phyloP scores from a whole-genome alignment of 2,888 invertebrate genomes.

The Syritta pipiens region DNA sequence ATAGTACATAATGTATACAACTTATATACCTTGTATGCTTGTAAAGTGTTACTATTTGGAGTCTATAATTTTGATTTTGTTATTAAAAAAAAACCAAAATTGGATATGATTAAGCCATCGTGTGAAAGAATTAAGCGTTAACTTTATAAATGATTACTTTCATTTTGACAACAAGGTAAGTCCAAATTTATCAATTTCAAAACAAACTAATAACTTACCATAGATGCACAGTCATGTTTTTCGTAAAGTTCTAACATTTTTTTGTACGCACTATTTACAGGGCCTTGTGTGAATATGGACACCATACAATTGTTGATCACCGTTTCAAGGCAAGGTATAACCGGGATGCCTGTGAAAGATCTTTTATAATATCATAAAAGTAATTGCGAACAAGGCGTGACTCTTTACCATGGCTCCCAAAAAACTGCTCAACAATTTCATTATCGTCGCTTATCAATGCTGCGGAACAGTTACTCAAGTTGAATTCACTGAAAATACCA shows the following conservation, averaged over 20 bases:
- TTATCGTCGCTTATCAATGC: conserved; percentile 45
- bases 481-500: conserved; percentile 45
- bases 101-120: too few relatives aligned
- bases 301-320: conserved; percentile 52
- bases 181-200: too few relatives aligned
- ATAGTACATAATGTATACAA: too few relatives aligned
- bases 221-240: conserved; percentile 46
- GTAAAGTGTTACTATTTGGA: too few relatives aligned
- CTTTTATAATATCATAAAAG: neutral
- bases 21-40: too few relatives aligned
- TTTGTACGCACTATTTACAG: conserved; percentile 35
- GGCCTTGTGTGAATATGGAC: conserved; percentile 30
- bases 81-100: too few relatives aligned
- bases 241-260: conserved; percentile 50
- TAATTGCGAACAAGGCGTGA: neutral
- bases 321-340: conserved; percentile 53
- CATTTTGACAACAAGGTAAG: too few relatives aligned
- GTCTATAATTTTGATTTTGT: too few relatives aligned
- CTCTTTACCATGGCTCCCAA: conserved; percentile 43
- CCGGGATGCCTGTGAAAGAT: conserved; percentile 37
- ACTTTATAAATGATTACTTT: too few relatives aligned
- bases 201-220: conserved; percentile 53
- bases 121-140: too few relatives aligned
- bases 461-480: conserved; percentile 59
- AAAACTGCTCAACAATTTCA: conserved; percentile 49